A percentile compares a stretch with the other conserved stretches of the same genome.
Evolutionary conservation across 2,797 vertebrate genomes (phyloP).

Genomic region (Artibeus jamaicensis): DNA sequence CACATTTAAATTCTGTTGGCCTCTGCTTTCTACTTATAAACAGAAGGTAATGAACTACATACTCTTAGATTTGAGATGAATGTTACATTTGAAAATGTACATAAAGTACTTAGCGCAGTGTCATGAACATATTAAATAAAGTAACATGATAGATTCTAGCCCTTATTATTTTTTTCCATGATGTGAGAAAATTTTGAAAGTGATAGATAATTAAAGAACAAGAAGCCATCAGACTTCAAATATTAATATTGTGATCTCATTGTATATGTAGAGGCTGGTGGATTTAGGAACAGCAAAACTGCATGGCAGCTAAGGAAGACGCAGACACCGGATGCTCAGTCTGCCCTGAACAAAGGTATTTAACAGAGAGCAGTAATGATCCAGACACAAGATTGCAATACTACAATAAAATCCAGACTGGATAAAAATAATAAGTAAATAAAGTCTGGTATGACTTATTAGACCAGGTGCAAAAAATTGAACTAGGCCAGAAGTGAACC

Average conservation of each 20-base stretch:
- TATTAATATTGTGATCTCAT: neutral
- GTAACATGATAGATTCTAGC: neutral
- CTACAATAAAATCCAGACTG: neutral
- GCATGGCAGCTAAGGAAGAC: neutral
- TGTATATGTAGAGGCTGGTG: neutral
- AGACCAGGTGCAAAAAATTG: neutral
- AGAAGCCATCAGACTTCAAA: neutral
- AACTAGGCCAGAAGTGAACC: neutral
- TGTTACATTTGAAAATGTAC: neutral
- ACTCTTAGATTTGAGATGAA: neutral
- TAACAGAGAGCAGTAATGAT: neutral
- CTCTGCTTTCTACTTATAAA: neutral
- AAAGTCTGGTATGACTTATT: neutral
- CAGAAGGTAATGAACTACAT: neutral
- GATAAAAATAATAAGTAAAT: neutral
- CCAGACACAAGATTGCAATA: neutral
- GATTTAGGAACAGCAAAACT: neutral
- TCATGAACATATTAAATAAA: neutral
- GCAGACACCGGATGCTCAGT: neutral
- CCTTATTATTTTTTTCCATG: slow-evolving; percentile 21
- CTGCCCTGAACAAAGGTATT: neutral
- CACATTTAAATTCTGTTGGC: neutral
- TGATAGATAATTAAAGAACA: neutral
- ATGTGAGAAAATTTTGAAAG: neutral
- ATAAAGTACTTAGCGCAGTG: neutral